A percentile compares a stretch with the other conserved stretches of the same genome.
Evolutionary conservation across 2,888 invertebrate species (phyloP).

Genomic region (Matsumyia berberina): DNA sequence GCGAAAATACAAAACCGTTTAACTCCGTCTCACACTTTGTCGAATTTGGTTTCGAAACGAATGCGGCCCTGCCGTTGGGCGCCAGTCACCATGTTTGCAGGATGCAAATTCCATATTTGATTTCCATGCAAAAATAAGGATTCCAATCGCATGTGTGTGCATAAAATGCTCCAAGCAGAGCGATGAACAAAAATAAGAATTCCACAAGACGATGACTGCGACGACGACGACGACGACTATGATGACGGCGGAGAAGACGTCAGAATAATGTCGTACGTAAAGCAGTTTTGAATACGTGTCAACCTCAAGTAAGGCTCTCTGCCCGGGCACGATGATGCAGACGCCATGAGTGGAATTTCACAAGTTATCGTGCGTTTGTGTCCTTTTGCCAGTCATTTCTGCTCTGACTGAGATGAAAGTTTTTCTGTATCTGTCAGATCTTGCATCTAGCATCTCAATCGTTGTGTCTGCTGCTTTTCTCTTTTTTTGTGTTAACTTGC

Average conservation of each 20-base stretch:
- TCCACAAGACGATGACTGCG: neutral
- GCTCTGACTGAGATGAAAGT: constrained; percentile 28
- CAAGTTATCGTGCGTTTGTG: constrained; percentile 48
- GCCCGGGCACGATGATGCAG: constrained; percentile 1
- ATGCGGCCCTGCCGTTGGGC: neutral
- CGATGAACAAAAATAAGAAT: neutral
- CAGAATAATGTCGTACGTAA: constrained; percentile 49
- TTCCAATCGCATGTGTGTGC: constrained; percentile 5
- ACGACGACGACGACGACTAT: too few species aligned
- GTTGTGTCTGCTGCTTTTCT: constrained; percentile 19
- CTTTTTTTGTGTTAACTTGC: constrained; percentile 40
- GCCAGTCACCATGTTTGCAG: constrained; percentile 22
- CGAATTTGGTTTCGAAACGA: neutral
- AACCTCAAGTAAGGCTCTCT: constrained; percentile 40
- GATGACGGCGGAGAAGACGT: constrained; percentile 8
- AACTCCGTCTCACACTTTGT: constrained; percentile 13
- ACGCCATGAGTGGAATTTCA: constrained; percentile 41
- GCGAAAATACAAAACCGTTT: constrained; percentile 48
- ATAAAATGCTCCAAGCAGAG: constrained; percentile 8
- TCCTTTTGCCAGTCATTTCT: constrained; percentile 41
- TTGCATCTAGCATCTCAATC: constrained; percentile 54
- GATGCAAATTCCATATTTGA: constrained; percentile 60
- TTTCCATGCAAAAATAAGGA: constrained; percentile 44
- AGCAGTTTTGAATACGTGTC: constrained; percentile 50
- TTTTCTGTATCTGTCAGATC: constrained; percentile 61